Evolutionary conservation across 2,888 invertebrate species (phyloP).

Genomic region (Drosophila picticornis): DNA sequence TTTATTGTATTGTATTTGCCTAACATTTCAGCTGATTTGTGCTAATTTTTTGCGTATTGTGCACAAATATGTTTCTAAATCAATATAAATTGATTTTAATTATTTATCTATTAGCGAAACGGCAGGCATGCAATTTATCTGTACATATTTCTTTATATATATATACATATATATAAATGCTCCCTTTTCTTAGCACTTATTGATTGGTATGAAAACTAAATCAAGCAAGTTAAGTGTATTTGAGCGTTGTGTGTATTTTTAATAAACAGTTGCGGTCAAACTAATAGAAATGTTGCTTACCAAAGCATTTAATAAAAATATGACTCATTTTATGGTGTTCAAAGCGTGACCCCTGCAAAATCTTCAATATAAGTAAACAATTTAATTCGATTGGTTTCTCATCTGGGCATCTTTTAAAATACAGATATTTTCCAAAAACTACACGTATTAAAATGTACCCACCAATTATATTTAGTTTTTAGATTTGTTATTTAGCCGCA

Average conservation of each 20-base stretch:
- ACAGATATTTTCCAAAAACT: neutral
- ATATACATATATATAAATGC: neutral
- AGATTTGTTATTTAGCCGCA: neutral
- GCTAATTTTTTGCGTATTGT: conserved; percentile 71
- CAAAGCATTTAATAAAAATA: neutral
- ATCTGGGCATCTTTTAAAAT: neutral
- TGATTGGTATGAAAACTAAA: conserved; percentile 39
- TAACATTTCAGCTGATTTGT: conserved; percentile 74
- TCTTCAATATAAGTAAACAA: neutral
- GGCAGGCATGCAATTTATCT: conserved; percentile 50
- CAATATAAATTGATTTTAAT: conserved; percentile 82
- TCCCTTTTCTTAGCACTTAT: conserved; percentile 17
- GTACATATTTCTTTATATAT: neutral
- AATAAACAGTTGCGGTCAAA: neutral
- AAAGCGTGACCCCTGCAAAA: neutral
- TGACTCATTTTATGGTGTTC: neutral
- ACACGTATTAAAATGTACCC: neutral
- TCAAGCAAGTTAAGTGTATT: conserved; percentile 12
- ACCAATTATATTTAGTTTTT: neutral
- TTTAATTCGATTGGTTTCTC: neutral
- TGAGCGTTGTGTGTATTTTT: neutral
- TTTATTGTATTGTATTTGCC: conserved; percentile 48
- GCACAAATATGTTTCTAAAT: conserved; percentile 71
- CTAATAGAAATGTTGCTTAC: neutral
- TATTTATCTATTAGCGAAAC: conserved; percentile 78